A percentile compares a stretch with the other conserved stretches of the same genome.
These are phyloP conservation scores for Ammodytes dubius DNA, from an alignment of 2,113 vertebrate species.

Conservation along the genomic window DNA sequence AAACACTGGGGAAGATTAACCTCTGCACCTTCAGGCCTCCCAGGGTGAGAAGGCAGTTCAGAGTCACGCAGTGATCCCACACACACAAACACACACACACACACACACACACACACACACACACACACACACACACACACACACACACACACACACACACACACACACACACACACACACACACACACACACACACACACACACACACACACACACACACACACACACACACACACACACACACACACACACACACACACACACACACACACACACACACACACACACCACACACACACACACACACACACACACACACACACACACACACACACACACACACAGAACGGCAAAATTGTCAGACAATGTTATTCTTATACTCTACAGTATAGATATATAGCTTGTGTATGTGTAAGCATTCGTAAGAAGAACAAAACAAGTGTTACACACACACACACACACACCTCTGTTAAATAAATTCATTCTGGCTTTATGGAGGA, in stretches of 20 bases:
- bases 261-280: constrained; percentile 5
- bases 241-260: constrained; percentile 3
- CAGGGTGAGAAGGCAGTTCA: constrained; percentile 81
- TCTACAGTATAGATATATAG: background rate
- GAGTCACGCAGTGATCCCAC: constrained; percentile 53
- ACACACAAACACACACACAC: background rate
- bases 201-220: constrained; percentile 5
- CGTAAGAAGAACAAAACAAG: background rate
- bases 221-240: background rate
- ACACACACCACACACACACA: constrained; percentile 7
- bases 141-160: constrained; percentile 13
- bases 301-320: constrained; percentile 1
- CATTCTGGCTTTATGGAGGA: constrained; percentile 69
- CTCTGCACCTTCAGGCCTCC: constrained; percentile 80
- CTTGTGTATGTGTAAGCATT: background rate
- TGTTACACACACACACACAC: background rate
- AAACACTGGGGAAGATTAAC: constrained; percentile 76
- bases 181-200: background rate
- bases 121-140: constrained; percentile 8
- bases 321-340: constrained; percentile 1
- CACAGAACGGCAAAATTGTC: background rate
- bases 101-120: constrained; percentile 12
- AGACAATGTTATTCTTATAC: background rate
- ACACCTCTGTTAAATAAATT: constrained; percentile 59
- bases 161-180: constrained; percentile 16